Evolutionary conservation across 2,797 vertebrate genomes (phyloP), one percentile per base, ranked within the genome.

Genomic region (Galago senegalensis): DNA sequence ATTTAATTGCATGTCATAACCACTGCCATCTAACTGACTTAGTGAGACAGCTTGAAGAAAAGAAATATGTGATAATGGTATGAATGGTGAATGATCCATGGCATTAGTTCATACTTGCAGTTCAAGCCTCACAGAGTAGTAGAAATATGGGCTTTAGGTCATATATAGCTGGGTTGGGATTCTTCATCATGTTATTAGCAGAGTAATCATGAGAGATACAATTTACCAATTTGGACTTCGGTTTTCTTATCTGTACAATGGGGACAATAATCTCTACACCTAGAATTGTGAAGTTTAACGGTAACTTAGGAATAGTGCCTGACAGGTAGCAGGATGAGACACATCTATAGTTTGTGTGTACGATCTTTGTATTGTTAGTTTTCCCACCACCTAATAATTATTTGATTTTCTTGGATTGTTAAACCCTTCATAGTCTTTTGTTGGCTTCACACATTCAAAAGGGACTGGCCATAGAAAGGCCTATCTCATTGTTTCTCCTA

Each of bases 1-100:
- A 72, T 94, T 95, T 93, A 91, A 94, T 84, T 87, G 67, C 58
- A 31, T 63, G 70, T 79, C 94, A 82, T 88, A 95, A 96, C 88
- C 53, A 34, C 73, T 20, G 76, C 18, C 61, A 60, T 89, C 79
- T 77, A 63, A 21, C 67, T 83, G 87, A 91, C 90, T 96, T 92
- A 73, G 67, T 69, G 76, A 95, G 72, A 92, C 56, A 93, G 83
- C 69, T 53, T 0, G 4, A 65, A 89, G 93, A 87, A 92, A 92
- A 91, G 89, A 83, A 91, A 77, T 43, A 49, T 37, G 70, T 37
- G 72, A 60, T 73, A 80, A 93, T 43, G 43, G 58, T 14, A 13
- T 16, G 34, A 81, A 67, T 43, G 72, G 89, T 63, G 84, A 96
- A 27, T 70, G 91, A 72, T 60, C 81, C 31, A 18, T 61, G 83